phyloP scores from a whole-genome alignment of 30 jellyfish, hydroid and myxozoan species.

The Nemopilema nomurai region DNA sequence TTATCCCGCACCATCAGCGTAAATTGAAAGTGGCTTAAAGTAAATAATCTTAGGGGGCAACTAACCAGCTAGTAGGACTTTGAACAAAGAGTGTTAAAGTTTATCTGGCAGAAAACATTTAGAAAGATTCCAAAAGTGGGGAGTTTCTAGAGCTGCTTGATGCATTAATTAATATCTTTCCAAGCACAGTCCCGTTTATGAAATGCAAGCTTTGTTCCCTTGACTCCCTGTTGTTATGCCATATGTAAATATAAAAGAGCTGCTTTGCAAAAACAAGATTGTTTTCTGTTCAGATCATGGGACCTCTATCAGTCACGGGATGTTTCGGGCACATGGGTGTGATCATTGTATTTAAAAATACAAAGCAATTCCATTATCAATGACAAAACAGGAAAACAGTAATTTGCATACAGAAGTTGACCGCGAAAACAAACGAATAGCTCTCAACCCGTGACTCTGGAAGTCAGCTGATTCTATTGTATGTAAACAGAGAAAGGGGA shows the following conservation, averaged over 20 bases:
- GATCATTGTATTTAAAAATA: background rate
- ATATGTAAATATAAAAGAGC: background rate
- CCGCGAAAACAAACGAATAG: background rate
- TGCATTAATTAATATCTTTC: no score
- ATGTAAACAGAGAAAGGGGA: background rate
- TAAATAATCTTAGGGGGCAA: no score
- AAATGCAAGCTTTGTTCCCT: background rate
- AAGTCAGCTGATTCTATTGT: conserved; percentile 28
- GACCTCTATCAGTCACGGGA: conserved; percentile 24
- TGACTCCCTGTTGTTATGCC: background rate
- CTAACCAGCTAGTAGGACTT: no score
- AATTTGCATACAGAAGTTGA: conserved; percentile 36
- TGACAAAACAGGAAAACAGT: background rate
- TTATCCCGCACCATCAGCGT: no score
- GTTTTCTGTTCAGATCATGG: background rate
- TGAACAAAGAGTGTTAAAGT: no score
- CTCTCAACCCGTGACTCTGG: conserved; percentile 16
- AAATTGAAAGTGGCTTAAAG: no score
- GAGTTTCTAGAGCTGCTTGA: no score
- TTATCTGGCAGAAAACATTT: no score
- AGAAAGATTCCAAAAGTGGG: no score
- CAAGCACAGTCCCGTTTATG: no score
- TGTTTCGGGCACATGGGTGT: conserved; percentile 8
- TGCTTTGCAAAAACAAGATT: background rate
- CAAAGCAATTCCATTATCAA: background rate